Base-by-base conservation (phyloP, 2,113 vertebrate species). In the Notarius lentiginosus region DNA sequence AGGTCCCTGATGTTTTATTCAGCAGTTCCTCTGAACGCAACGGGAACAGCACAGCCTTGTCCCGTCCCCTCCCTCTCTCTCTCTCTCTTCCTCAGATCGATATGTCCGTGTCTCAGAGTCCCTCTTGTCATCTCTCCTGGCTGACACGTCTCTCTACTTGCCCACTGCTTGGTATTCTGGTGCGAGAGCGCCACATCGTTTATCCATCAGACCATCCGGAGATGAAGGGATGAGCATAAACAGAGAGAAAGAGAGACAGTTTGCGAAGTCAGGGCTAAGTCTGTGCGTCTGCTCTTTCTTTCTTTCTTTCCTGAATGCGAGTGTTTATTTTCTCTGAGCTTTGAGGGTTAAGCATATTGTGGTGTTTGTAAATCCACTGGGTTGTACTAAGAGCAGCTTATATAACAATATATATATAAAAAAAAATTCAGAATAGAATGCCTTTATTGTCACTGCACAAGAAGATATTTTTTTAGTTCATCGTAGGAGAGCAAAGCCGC, bases 111-210 rank as follows among this genome's bases (percentile, higher is more conserved):
- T 94, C 94, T 94, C 91, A 85, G 88, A 91, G 91, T 93, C 94
- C 93, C 92, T 91, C 91, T 90, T 92, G 93, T 95, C 94, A 95
- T 95, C 92, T 94, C 94, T 94, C 79, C 92, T 93, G 90, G 92
- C 92, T 94, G 93, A 93, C 94, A 93, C 89, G 17, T 90, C 90
- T 86, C 92, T 89, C 88, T 90, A 34, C 90, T 90, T 89, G 89
- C 68, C 61, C 81, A 79, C 95, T 95, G 94, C 90, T 96, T 95
- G 93, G 93, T 95, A 95, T 95, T 94, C 94, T 84, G 89, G 91
- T 89, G 91, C 76, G 82, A 92, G 89, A 92, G 92, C 76, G 91
- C 93, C 91, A 90, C 93, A 93, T 92, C 91, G 73, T 91, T 92
- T 92, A 94, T 94, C 94, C 92, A 93, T 95, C 94, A 94, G 92